phyloP scores from a whole-genome alignment of 2,113 vertebrate genomes.

The Ophiodon elongatus region DNA sequence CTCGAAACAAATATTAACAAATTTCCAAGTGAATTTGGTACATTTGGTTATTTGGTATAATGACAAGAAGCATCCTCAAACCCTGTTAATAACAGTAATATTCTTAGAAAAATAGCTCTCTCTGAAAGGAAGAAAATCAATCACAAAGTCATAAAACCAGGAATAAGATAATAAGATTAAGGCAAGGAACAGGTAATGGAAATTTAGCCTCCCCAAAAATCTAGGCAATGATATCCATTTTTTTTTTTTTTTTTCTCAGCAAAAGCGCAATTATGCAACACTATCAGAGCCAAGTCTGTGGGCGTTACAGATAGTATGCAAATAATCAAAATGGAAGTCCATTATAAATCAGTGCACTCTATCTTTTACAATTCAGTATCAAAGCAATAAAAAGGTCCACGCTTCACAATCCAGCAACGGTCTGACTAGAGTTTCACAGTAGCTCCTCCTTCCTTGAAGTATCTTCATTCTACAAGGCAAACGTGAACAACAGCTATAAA shows the following conservation, averaged over 20 bases:
- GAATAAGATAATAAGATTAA: slow-evolving; percentile 32
- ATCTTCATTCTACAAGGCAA: background rate
- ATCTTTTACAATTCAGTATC: background rate
- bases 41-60: slow-evolving; percentile 49
- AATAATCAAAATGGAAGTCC: background rate
- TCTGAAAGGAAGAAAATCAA: background rate
- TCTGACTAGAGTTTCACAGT: background rate
- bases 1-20: slow-evolving; percentile 69
- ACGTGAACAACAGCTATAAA: background rate
- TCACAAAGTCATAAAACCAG: background rate
- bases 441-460: background rate
- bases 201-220: background rate
- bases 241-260: too few species aligned
- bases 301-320: background rate
- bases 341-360: slow-evolving; percentile 18
- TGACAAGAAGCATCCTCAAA: background rate
- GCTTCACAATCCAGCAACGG: background rate
- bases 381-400: background rate
- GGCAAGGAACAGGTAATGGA: slow-evolving; percentile 21
- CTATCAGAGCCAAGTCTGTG: background rate
- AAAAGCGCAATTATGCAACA: slow-evolving; percentile 41
- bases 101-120: background rate
- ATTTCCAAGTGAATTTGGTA: slow-evolving; percentile 76
- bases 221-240: background rate
- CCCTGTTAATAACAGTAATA: slow-evolving; percentile 13